Base-by-base conservation (phyloP, 1,140 invertebrate species). In the Lordiphosa mommai region DNA sequence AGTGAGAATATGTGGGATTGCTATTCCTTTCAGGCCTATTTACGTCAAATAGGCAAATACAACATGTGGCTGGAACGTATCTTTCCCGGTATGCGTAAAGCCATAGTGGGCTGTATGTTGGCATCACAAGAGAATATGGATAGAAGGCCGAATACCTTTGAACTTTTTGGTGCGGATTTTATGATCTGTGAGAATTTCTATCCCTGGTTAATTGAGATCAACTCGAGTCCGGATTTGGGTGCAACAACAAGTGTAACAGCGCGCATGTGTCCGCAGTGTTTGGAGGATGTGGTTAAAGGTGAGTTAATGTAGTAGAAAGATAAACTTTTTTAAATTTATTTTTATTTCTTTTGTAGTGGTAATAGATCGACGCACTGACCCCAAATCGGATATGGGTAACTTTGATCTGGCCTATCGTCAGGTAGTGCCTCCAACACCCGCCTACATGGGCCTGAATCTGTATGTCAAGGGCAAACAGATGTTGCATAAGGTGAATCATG, bases 221-320 rank as follows among this genome's bases (percentile, higher is more conserved):
- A 98, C 87, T 97, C 95, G 4, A 96, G 95, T 89, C 97, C 97
- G 0, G 96, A 96, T 76, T 93, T 99, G 91, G 95, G 95, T 27
- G 92, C 94, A 6, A 96, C 94, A 1, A 98, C 96, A 0, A 95
- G 93, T 56, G 95, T 98, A 0, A 98, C 97, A 0, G 93, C 95
- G 0, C 89, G 94, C 50, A 91, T 99, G 70, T 98, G 96, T 88
- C 92, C 94, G 9, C 94, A 95, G 86, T 96, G 95, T 40, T 91
- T 98, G 43, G 96, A 98, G 87, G 97, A 99, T 90, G 93, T 96
- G 1, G 92, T 98, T 36, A 98, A 98, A 94, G 96, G 96, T 97
- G 90, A 77, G 61, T 43, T n/a, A 10, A 0, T 2, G 4, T 40
- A n/a, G n/a, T n/a, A n/a, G n/a, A n/a, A n/a, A n/a, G n/a, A n/a